Evolutionary conservation across 2,888 invertebrate species (phyloP), one percentile per base, ranked within the genome.

Genomic region (Cosmopolites sordidus): DNA sequence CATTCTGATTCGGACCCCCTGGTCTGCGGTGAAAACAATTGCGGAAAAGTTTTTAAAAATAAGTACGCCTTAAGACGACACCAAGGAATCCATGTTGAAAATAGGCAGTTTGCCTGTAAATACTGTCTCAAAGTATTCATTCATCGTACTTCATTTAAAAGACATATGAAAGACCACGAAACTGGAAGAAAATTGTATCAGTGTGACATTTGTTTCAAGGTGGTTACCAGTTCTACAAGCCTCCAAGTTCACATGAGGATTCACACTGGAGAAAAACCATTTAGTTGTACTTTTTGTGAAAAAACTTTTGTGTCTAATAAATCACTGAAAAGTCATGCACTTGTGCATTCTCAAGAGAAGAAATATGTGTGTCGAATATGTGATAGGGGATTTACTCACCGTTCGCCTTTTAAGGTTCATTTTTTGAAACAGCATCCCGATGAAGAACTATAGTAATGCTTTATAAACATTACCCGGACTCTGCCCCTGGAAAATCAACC

Each of bases 131-230:
- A 81, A 62, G 78, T 77, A 1, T 81, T 80, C 69, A 79, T 78
- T 30, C 78, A 80, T 67, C 79, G 79, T 61, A 78, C 78, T 67
- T 79, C 80, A 67, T 70, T 81, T 59, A 79, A 78, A 42, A 62
- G 64, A 38, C 81, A 82, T 73, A 78, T 79, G 69, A 17, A 51
- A 17, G 57, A 55, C 14, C 58, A 58, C 47, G 39, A 40, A 46
- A 47, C 38, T 9, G 55, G 58, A 2, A 51, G 46, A 30, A 45
- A 38, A 38, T 18, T 30, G n/a, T 57, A 51, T 27, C 8, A 47
- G 12, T 57, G 57, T 16, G 51, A 51, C 0, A 44, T 54, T 3
- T 58, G 58, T 42, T 27, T 37, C 1, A 52, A 55, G 45, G 18
- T 48, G 51, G 66, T 79, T 16, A 75, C 75, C 47, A 76, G 75